phyloP scores from a whole-genome alignment of 2,888 invertebrate species.

The Macrophya alboannulata region DNA sequence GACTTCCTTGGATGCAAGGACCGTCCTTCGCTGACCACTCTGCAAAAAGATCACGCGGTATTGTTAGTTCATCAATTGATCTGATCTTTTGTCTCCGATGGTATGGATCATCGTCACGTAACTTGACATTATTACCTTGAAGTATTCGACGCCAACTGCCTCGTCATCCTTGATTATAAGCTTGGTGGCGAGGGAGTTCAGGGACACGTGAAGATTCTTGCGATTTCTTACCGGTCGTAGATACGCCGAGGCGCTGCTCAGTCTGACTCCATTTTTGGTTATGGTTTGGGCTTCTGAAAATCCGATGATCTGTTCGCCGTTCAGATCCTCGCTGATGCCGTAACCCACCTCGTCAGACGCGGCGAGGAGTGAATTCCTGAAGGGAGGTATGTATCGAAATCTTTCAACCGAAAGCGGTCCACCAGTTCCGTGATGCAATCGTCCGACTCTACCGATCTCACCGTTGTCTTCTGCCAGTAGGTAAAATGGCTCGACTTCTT shows the following conservation, averaged over 20 bases:
- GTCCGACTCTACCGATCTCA: conserved; percentile 84
- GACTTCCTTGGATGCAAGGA: background rate
- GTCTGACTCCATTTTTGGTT: background rate
- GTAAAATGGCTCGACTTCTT: background rate
- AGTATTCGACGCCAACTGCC: conserved; percentile 50
- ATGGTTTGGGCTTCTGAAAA: background rate
- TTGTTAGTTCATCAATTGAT: background rate
- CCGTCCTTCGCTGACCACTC: background rate
- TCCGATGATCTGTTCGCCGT: background rate
- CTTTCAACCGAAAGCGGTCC: conserved; percentile 7
- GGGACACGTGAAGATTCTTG: conserved; percentile 72
- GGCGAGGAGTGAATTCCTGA: background rate
- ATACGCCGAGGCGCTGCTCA: background rate
- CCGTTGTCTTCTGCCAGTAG: conserved; percentile 81
- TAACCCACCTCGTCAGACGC: conserved; percentile 78
- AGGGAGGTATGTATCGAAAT: background rate
- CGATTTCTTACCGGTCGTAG: background rate
- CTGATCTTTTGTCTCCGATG: background rate
- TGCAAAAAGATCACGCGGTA: background rate
- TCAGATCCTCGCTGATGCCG: conserved; percentile 14
- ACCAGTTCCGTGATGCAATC: background rate
- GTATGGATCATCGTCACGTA: conserved; percentile 79
- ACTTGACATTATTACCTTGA: conserved; percentile 64
- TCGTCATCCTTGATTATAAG: background rate
- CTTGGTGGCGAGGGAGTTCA: background rate